Conservation (phyloP, 2,888 invertebrate genomes). For the Orthosia cruda region DNA sequence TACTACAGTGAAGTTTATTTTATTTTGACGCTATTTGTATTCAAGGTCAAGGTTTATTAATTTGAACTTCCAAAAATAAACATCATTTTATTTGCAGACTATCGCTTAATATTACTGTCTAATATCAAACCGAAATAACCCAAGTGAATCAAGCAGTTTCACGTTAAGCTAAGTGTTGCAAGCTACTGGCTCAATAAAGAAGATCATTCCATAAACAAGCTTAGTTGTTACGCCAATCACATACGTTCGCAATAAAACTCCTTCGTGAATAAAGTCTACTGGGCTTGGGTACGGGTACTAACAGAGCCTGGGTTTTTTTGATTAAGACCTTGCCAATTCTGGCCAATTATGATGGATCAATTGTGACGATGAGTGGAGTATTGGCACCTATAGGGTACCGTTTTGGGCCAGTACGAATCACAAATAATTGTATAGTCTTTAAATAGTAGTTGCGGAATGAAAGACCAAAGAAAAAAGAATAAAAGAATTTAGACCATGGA, state of each 20-base stretch:
- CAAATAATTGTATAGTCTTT: too few species aligned
- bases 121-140: not conserved
- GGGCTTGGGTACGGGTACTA: not conserved
- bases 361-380: not conserved
- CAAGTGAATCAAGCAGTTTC: slow-evolving; percentile 2
- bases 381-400: not conserved
- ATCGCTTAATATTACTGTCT: too few species aligned
- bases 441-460: too few species aligned
- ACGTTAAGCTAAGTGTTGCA: slow-evolving; percentile 8
- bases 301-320: slow-evolving; percentile 17
- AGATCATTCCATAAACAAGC: slow-evolving; percentile 30
- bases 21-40: too few species aligned
- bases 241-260: slow-evolving; percentile 59
- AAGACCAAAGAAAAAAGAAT: too few species aligned
- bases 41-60: too few species aligned
- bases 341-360: slow-evolving; percentile 39
- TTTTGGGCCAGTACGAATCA: not conserved
- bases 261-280: slow-evolving; percentile 62
- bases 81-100: too few species aligned
- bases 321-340: slow-evolving; percentile 29
- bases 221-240: slow-evolving; percentile 64
- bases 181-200: slow-evolving; percentile 37
- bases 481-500: too few species aligned
- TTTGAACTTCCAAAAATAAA: too few species aligned
- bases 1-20: too few species aligned